Evolutionary conservation across 1,140 invertebrate species (phyloP).

Genomic region (Lethrus apterus): DNA sequence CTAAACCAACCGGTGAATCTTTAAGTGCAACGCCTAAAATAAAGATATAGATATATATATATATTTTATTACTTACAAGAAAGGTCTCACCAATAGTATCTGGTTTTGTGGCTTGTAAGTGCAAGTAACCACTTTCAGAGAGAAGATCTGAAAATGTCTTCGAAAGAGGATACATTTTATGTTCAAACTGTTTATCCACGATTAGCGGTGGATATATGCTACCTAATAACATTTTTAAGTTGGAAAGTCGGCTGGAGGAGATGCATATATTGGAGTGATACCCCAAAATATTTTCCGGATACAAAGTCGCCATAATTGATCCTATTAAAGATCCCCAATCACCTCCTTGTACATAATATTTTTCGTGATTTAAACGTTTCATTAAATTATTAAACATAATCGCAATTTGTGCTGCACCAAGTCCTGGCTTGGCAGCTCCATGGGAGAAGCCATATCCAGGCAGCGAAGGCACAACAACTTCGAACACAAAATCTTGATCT

Average conservation of each 20-base stretch:
- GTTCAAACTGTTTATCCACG: constrained; percentile 46
- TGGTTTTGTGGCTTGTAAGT: constrained; percentile 78
- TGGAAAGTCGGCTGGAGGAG: constrained; percentile 35
- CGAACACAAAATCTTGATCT: constrained; percentile 63
- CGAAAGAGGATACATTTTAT: constrained; percentile 56
- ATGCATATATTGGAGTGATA: constrained; percentile 61
- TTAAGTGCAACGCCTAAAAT: constrained; percentile 50
- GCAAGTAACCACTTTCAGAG: constrained; percentile 70
- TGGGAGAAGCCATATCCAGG: constrained; percentile 84
- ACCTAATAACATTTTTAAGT: constrained; percentile 48
- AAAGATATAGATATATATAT: constrained; percentile 4
- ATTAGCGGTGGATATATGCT: constrained; percentile 49
- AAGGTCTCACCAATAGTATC: constrained; percentile 75
- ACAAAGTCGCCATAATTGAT: constrained; percentile 54
- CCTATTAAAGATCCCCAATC: constrained; percentile 70
- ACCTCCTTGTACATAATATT: constrained; percentile 79
- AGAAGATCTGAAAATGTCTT: constrained; percentile 45
- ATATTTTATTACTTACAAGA: neutral
- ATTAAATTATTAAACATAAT: constrained; percentile 78
- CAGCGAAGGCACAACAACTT: constrained; percentile 67
- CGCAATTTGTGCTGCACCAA: constrained; percentile 55
- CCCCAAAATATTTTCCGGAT: constrained; percentile 60
- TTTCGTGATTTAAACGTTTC: constrained; percentile 64
- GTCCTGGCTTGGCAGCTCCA: constrained; percentile 53
- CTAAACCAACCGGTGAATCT: constrained; percentile 66